Base-by-base conservation (phyloP, 2,888 invertebrate genomes). In the Plagodis pulveraria region DNA sequence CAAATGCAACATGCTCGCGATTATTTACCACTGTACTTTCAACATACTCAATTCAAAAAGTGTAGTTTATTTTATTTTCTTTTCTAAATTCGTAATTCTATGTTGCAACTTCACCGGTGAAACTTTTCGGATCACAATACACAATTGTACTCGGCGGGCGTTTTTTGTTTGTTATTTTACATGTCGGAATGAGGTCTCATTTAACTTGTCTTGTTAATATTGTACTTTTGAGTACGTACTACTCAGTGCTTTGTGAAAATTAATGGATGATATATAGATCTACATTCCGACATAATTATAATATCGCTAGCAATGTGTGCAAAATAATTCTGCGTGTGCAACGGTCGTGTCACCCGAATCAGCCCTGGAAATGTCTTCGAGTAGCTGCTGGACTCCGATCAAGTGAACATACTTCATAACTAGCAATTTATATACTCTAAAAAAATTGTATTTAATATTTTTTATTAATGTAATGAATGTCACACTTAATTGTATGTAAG, bases 221-320 rank as follows among this genome's bases (percentile, higher is more conserved):
- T 47, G 46, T 38, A n/a, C n/a, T 43, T 50, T 43, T 5, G 11
- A 33, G 32, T 48, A 8, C 41, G n/a, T n/a, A 34, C 7, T 42
- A 8, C 0, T 63, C 40, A 40, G 40, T 63, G 40, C 34, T 50
- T 54, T 41, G 36, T 40, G 40, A 10, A 8, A 22, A 35, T 12
- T 46, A 52, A 42, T 10, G 8, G 35, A 43, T 0, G 10, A 52
- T n/a, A n/a, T n/a, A n/a, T 46, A 12, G 57, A 65, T 63, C 38
- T 58, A 79, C 84, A 84, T 90, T 89, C 81, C 83, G 85, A 78
- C 84, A 85, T 80, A 72, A 72, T n/a, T 77, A 72, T 76, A 71
- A 81, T 86, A 88, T 86, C 84, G 83, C 87, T 88, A 90, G 89
- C 90, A 89, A 90, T 91, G 91, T 91, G 91, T 91, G 91, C 91